A percentile compares a stretch with the other conserved stretches of the same genome.
These are phyloP conservation scores for Bombus vancouverensis DNA, from an alignment of 1,140 invertebrate genomes.

Conservation along the genomic window DNA sequence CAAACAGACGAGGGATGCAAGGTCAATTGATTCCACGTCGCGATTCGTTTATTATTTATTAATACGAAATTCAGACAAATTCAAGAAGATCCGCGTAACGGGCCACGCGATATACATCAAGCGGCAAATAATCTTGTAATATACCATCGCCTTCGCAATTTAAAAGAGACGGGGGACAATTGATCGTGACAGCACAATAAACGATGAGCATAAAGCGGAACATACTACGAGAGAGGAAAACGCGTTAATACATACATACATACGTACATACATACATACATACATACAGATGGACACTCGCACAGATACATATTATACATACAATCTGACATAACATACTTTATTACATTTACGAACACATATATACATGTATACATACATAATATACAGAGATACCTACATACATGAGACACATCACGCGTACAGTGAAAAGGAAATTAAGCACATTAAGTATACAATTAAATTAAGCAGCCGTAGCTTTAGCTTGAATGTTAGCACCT, in stretches of 20 bases:
- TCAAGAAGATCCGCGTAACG: neutral
- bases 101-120: neutral
- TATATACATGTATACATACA: slow-evolving; percentile 37
- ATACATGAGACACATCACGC: slow-evolving; percentile 32
- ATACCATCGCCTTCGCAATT: slow-evolving; percentile 36
- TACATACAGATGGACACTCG: neutral
- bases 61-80: neutral
- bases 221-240: neutral
- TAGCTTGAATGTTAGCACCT: slow-evolving; percentile 82
- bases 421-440: slow-evolving; percentile 67
- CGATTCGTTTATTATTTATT: slow-evolving; percentile 26
- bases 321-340: too few species aligned
- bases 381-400: slow-evolving; percentile 16
- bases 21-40: slow-evolving; percentile 72
- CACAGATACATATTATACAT: neutral
- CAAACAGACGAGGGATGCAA: slow-evolving; percentile 63
- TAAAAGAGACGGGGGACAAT: slow-evolving; percentile 64
- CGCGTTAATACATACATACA: slow-evolving; percentile 9
- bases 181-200: slow-evolving; percentile 74
- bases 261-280: slow-evolving; percentile 10
- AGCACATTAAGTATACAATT: slow-evolving; percentile 82
- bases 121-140: slow-evolving; percentile 28
- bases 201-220: slow-evolving; percentile 63
- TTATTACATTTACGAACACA: neutral
- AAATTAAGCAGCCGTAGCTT: slow-evolving; percentile 79